Conservation (phyloP, 2,888 invertebrate genomes). For the Clepsis dumicolana region DNA sequence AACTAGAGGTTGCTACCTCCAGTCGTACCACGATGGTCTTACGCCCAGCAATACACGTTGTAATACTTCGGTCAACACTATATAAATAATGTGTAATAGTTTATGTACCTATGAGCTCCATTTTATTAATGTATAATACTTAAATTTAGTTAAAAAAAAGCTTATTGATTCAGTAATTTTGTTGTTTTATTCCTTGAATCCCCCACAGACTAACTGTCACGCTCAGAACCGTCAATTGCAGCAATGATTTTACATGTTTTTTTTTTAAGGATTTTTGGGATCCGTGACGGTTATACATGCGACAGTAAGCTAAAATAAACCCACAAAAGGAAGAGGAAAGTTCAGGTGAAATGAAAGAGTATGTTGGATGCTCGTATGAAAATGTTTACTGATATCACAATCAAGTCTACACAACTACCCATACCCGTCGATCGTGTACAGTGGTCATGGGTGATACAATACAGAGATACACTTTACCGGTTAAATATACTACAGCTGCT, state of each 20-base stretch:
- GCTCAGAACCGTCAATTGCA: background rate
- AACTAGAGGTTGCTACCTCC: conserved; percentile 30
- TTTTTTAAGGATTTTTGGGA: background rate
- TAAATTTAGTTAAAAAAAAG: conserved; percentile 81
- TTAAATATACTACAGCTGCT: conserved; percentile 35
- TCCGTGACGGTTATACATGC: background rate
- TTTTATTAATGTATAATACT: conserved; percentile 74
- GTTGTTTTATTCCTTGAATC: conserved; percentile 63
- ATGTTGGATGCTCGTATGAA: conserved; percentile 83
- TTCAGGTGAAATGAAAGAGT: conserved; percentile 59
- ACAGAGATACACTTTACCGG: conserved; percentile 66
- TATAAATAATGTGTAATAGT: conserved; percentile 64
- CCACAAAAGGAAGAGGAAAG: background rate
- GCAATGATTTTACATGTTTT: background rate
- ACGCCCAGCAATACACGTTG: conserved; percentile 50
- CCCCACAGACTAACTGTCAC: background rate
- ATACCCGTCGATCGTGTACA: conserved; percentile 77
- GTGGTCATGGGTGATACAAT: conserved; percentile 74
- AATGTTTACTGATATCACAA: conserved; percentile 87
- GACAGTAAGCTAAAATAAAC: background rate
- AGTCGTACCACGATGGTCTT: conserved; percentile 20
- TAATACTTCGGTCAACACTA: conserved; percentile 67
- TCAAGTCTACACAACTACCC: conserved; percentile 85
- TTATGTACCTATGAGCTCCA: conserved; percentile 69
- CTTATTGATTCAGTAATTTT: conserved; percentile 73